phyloP scores from a whole-genome alignment of 2,797 vertebrate genomes.

The Merluccius polli region DNA sequence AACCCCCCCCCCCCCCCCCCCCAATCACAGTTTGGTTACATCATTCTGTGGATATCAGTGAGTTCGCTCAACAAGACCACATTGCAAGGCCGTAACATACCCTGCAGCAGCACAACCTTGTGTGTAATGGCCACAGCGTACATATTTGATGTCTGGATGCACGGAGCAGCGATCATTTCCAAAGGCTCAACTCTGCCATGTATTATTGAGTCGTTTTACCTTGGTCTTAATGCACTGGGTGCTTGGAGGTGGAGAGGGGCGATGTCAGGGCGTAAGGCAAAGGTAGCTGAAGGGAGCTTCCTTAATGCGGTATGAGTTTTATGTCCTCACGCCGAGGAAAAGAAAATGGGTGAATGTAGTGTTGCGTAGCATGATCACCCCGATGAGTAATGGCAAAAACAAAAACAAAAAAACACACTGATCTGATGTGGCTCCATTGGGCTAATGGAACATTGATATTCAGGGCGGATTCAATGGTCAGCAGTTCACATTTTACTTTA shows the following conservation, averaged over 20 bases:
- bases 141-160: constrained; percentile 19
- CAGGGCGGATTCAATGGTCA: neutral
- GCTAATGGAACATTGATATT: constrained; percentile 2
- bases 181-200: neutral
- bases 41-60: too few relatives aligned
- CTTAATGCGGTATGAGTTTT: neutral
- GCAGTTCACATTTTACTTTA: neutral
- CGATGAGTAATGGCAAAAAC: neutral
- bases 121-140: neutral
- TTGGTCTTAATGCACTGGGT: constrained; percentile 4
- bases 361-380: neutral
- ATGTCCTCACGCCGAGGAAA: neutral
- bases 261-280: neutral
- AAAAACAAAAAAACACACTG: neutral
- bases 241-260: neutral
- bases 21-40: too few relatives aligned
- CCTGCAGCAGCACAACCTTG: neutral
- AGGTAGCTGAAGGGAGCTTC: neutral
- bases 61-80: too few relatives aligned
- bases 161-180: constrained; percentile 8
- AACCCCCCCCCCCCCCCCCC: too few relatives aligned
- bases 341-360: neutral
- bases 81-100: neutral
- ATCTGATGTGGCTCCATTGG: neutral
- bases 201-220: constrained; percentile 38